These are phyloP conservation scores for Hirtodrosophila trivittata DNA, from an alignment of 2,888 invertebrate species.

Conservation along the genomic window DNA sequence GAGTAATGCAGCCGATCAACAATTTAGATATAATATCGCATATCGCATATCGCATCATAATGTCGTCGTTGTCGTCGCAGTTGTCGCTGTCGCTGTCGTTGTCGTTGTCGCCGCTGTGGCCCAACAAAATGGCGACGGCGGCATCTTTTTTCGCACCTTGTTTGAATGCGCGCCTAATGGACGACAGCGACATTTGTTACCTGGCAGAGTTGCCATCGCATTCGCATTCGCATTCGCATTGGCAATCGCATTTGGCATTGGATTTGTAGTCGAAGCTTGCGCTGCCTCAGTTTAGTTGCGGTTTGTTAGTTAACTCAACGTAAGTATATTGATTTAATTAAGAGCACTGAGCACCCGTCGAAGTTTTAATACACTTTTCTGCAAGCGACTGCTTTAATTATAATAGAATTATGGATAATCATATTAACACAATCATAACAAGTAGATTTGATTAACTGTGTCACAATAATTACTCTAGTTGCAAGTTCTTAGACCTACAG, in stretches of 20 bases:
- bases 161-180: conserved; percentile 80
- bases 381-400: too few relatives aligned
- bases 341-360: conserved; percentile 21
- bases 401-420: too few relatives aligned
- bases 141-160: conserved; percentile 80
- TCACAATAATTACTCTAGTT: too few relatives aligned
- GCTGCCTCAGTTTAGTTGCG: conserved; percentile 50
- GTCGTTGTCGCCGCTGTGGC: conserved; percentile 6
- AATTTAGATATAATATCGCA: conserved; percentile 80
- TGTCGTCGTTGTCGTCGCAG: conserved; percentile 30
- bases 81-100: conserved; percentile 9
- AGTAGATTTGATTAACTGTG: too few relatives aligned
- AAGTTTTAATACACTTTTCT: conserved; percentile 38
- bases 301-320: conserved; percentile 44
- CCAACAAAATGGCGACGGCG: conserved; percentile 71
- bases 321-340: conserved; percentile 50
- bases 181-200: conserved; percentile 78
- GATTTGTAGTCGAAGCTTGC: conserved; percentile 33
- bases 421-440: too few relatives aligned
- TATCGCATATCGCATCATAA: conserved; percentile 55
- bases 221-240: conserved; percentile 12
- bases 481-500: too few relatives aligned
- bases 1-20: conserved; percentile 77
- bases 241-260: conserved; percentile 37
- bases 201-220: conserved; percentile 43